phyloP scores from a whole-genome alignment of 2,888 invertebrate genomes.

The Cinara cedri region DNA sequence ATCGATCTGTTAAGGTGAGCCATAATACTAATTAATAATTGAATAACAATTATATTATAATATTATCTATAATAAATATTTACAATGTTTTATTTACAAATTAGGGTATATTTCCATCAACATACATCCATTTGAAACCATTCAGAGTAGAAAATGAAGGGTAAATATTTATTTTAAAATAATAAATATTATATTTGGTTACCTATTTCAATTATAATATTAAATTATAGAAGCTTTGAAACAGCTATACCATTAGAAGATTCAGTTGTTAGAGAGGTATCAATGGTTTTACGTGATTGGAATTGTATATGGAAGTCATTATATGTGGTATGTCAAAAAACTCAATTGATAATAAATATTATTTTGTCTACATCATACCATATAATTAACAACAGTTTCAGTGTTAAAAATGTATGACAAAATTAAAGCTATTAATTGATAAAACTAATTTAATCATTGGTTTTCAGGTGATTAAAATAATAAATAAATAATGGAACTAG shows the following conservation, averaged over 20 bases:
- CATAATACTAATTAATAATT: slow-evolving; percentile 15
- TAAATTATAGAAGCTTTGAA: slow-evolving; percentile 67
- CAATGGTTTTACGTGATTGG: slow-evolving; percentile 92
- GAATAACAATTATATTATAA: not conserved
- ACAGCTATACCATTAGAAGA: slow-evolving; percentile 80
- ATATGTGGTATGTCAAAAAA: slow-evolving; percentile 77
- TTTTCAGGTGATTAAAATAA: no score
- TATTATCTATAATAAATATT: not conserved
- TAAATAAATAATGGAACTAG: no score
- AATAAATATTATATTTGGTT: not conserved
- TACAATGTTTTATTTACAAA: slow-evolving; percentile 61
- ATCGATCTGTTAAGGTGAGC: slow-evolving; percentile 68
- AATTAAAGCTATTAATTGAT: no score
- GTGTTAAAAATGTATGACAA: no score
- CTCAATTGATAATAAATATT: no score
- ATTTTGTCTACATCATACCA: no score
- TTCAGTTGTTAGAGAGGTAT: slow-evolving; percentile 88
- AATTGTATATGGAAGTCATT: slow-evolving; percentile 89
- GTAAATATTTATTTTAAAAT: slow-evolving; percentile 61
- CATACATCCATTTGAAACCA: slow-evolving; percentile 78
- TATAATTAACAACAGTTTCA: no score
- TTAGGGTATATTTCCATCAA: slow-evolving; percentile 79
- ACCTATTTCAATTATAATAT: slow-evolving; percentile 18
- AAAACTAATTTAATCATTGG: not conserved
- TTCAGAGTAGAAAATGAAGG: slow-evolving; percentile 85